phyloP scores from a whole-genome alignment of 2,888 invertebrate species.

The Pteria penguin region DNA sequence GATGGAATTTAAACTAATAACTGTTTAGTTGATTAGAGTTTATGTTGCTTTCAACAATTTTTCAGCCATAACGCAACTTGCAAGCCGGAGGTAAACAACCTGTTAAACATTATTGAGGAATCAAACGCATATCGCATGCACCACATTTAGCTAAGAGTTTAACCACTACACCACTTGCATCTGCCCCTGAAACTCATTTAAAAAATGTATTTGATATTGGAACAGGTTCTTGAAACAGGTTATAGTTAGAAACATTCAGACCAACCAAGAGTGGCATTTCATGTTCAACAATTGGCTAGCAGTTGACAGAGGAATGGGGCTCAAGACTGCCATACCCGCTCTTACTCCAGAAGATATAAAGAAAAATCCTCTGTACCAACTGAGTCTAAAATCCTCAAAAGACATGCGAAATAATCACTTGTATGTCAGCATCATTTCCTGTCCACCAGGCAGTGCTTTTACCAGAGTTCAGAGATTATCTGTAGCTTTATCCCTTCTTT shows the following conservation, averaged over 20 bases:
- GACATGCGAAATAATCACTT: slow-evolving; percentile 72
- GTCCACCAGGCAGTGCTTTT: slow-evolving; percentile 70
- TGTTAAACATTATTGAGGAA: too few species aligned
- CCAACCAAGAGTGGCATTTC: slow-evolving; percentile 64
- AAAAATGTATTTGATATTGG: too few species aligned
- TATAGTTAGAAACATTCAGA: slow-evolving; percentile 66
- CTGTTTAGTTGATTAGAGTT: too few species aligned
- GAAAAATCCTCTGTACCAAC: slow-evolving; percentile 51
- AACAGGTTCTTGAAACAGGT: slow-evolving; percentile 63
- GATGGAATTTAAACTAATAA: too few species aligned
- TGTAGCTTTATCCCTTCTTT: slow-evolving; percentile 72
- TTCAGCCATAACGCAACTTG: too few species aligned
- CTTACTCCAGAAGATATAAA: slow-evolving; percentile 46
- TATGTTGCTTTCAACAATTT: too few species aligned
- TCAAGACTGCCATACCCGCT: slow-evolving; percentile 55
- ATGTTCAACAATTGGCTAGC: slow-evolving; percentile 72
- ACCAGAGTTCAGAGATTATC: slow-evolving; percentile 75
- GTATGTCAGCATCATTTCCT: slow-evolving; percentile 76
- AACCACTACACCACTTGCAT: too few species aligned
- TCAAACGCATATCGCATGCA: too few species aligned
- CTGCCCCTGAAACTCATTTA: too few species aligned
- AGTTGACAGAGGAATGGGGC: slow-evolving; percentile 52
- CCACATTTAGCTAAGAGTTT: too few species aligned
- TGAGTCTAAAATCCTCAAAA: slow-evolving; percentile 55
- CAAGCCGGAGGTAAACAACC: too few species aligned